phyloP scores from a whole-genome alignment of 1,140 invertebrate genomes.

The Samia ricini region DNA sequence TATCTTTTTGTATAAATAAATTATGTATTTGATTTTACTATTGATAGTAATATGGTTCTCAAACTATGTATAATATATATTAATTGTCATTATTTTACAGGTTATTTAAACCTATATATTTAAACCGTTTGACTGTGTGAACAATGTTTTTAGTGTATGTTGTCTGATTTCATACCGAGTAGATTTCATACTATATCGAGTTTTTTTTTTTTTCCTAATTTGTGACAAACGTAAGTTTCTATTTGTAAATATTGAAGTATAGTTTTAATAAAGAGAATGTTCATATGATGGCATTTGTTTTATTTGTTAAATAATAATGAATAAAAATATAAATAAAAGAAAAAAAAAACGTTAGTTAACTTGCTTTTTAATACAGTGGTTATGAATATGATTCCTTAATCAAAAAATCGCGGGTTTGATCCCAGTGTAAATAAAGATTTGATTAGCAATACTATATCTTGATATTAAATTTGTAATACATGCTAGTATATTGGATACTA shows the following conservation, averaged over 20 bases:
- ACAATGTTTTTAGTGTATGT: not conserved
- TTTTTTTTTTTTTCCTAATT: not conserved
- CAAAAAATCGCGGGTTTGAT: too few relatives aligned
- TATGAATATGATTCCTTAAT: too few relatives aligned
- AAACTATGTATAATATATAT: not conserved
- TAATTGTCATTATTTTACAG: too few relatives aligned
- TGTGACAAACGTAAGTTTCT: conserved; percentile 23
- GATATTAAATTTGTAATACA: too few relatives aligned
- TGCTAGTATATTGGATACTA: too few relatives aligned
- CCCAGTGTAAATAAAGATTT: too few relatives aligned
- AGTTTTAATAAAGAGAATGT: conserved; percentile 28
- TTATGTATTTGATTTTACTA: not conserved
- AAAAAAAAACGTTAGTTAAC: too few relatives aligned
- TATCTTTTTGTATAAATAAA: not conserved
- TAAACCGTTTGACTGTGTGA: not conserved
- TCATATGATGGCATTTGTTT: conserved; percentile 11
- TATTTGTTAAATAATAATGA: conserved; percentile 7
- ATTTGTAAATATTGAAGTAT: conserved; percentile 27
- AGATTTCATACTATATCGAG: conserved; percentile 18
- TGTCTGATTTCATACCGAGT: not conserved
- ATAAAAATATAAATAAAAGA: too few relatives aligned
- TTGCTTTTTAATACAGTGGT: too few relatives aligned
- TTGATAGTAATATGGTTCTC: not conserved
- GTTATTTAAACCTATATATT: too few relatives aligned
- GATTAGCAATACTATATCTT: too few relatives aligned